phyloP scores from a whole-genome alignment of 1,140 invertebrate species.

The Drepana arcuata region DNA sequence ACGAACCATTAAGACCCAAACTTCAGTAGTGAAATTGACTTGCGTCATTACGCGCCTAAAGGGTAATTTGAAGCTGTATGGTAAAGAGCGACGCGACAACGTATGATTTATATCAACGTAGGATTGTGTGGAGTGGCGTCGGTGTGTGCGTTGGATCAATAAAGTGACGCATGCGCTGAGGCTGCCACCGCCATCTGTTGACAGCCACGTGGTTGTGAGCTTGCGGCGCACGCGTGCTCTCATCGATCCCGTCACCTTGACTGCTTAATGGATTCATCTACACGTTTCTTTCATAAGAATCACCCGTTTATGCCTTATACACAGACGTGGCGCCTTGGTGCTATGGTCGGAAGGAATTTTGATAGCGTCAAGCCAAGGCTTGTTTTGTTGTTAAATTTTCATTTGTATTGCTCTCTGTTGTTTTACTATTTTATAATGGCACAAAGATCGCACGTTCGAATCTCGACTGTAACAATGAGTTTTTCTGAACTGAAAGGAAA shows the following conservation, averaged over 20 bases:
- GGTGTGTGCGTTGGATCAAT: constrained; percentile 45
- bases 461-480: no score
- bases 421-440: no score
- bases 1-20: constrained; percentile 4
- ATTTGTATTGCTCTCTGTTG: no score
- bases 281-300: constrained; percentile 30
- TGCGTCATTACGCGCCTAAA: constrained; percentile 54
- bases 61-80: constrained; percentile 60
- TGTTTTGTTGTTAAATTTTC: no score
- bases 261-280: constrained; percentile 57
- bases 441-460: no score
- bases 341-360: no score
- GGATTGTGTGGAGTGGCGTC: constrained; percentile 7
- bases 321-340: no score
- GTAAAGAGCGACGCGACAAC: constrained; percentile 50
- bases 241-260: constrained; percentile 60
- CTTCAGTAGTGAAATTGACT: no score
- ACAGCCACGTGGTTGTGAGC: constrained; percentile 43
- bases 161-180: constrained; percentile 50
- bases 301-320: constrained; percentile 14
- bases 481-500: no score
- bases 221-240: constrained; percentile 32
- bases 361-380: no score
- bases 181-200: constrained; percentile 55
- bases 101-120: constrained; percentile 58